Percentiles rank a stretch among this genome's conserved stretches.
Conservation (phyloP, 2,888 invertebrate genomes). For the Hirtodrosophila confusa region DNA sequence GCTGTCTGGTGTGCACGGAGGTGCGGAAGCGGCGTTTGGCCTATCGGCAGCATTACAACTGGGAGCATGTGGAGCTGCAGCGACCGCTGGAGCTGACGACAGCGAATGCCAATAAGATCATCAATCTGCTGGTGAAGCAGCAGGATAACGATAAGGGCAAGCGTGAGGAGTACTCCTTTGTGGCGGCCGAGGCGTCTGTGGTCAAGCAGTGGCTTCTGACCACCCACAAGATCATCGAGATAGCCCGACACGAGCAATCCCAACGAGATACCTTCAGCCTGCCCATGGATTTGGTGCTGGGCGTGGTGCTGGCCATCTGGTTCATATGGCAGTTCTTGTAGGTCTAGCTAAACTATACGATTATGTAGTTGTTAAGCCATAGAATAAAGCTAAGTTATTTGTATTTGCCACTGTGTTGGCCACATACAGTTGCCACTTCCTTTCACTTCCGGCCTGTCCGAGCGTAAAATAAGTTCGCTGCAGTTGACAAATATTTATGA, state of each 20-base stretch:
- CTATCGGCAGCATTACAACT: constrained; percentile 81
- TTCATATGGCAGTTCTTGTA: constrained; percentile 81
- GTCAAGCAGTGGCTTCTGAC: constrained; percentile 80
- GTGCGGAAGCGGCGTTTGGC: constrained; percentile 80
- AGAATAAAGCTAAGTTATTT: constrained; percentile 51
- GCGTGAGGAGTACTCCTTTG: constrained; percentile 78
- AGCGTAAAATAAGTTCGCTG: constrained; percentile 78
- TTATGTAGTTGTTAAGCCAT: constrained; percentile 34
- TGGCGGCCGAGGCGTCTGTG: constrained; percentile 73
- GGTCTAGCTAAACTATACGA: constrained; percentile 22
- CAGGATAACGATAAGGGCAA: constrained; percentile 53
- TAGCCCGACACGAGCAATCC: constrained; percentile 68
- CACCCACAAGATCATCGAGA: constrained; percentile 76
- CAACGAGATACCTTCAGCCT: constrained; percentile 73
- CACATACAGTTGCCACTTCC: constrained; percentile 29
- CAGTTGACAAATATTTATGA: constrained; percentile 80
- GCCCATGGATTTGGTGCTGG: constrained; percentile 81
- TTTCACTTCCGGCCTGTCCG: constrained; percentile 43
- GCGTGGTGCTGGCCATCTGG: constrained; percentile 77
- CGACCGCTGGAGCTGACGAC: constrained; percentile 59
- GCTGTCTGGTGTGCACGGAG: constrained; percentile 82
- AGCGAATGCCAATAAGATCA: constrained; percentile 74
- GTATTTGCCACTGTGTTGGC: constrained; percentile 22
- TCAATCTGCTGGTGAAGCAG: constrained; percentile 70
- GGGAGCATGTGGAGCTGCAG: constrained; percentile 81